These are phyloP conservation scores for Campoplex nolae DNA, from an alignment of 2,888 invertebrate genomes.

Conservation along the genomic window DNA sequence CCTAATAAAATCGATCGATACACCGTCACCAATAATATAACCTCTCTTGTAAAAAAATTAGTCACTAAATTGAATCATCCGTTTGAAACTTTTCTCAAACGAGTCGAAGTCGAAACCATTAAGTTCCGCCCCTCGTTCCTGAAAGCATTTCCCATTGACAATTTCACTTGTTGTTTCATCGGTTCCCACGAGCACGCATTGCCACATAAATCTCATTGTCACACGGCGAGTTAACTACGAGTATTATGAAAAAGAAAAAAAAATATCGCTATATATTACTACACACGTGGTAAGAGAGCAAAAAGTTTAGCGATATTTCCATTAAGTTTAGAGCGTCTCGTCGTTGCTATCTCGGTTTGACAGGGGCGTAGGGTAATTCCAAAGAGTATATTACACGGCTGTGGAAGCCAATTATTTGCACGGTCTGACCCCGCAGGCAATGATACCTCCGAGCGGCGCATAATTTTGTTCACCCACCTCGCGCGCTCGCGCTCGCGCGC, in stretches of 20 bases:
- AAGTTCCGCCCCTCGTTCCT: not conserved
- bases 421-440: conserved; percentile 78
- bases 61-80: not conserved
- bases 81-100: not conserved
- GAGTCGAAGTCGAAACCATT: not conserved
- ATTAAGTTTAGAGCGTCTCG: conserved; percentile 46
- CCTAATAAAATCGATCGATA: too few relatives aligned
- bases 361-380: conserved; percentile 72
- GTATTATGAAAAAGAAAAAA: conserved; percentile 25
- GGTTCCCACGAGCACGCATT: not conserved
- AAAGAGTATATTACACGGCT: conserved; percentile 73
- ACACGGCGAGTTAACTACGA: conserved; percentile 4
- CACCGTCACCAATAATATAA: too few relatives aligned
- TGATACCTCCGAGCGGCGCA: conserved; percentile 82
- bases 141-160: not conserved
- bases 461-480: conserved; percentile 78
- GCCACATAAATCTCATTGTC: conserved; percentile 40
- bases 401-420: conserved; percentile 81
- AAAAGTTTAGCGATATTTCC: conserved; percentile 56
- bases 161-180: not conserved
- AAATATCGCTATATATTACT: conserved; percentile 19
- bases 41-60: not conserved
- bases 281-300: not conserved
- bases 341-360: conserved; percentile 57
- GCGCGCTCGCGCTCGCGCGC: conserved; percentile 38